phyloP scores from a whole-genome alignment of 1,140 invertebrate genomes.

The Cydia splendana region DNA sequence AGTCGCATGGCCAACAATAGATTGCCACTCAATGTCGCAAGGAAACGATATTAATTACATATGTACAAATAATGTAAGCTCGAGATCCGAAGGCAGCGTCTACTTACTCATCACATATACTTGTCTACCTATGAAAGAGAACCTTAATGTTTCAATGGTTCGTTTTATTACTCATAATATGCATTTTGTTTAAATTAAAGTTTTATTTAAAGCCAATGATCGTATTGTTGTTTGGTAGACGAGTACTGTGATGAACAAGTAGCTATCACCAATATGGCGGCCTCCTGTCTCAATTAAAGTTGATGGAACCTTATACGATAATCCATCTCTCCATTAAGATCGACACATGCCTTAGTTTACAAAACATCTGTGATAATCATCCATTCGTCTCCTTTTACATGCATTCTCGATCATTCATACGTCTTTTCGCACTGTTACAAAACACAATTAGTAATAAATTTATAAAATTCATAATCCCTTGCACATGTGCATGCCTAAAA shows the following conservation, averaged over 20 bases:
- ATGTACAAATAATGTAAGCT: slow-evolving; percentile 72
- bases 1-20: slow-evolving; percentile 30
- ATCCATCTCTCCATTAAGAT: slow-evolving; percentile 63
- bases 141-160: neutral
- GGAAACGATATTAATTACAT: slow-evolving; percentile 73
- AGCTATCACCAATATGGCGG: slow-evolving; percentile 73
- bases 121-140: neutral
- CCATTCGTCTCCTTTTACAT: slow-evolving; percentile 52
- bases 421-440: slow-evolving; percentile 56
- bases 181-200: neutral
- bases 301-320: slow-evolving; percentile 69
- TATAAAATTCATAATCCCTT: slow-evolving; percentile 79
- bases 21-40: slow-evolving; percentile 37
- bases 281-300: slow-evolving; percentile 65
- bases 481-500: slow-evolving; percentile 78
- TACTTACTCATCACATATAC: slow-evolving; percentile 67
- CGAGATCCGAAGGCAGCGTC: slow-evolving; percentile 61
- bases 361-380: slow-evolving; percentile 69
- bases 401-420: slow-evolving; percentile 60
- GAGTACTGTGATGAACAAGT: slow-evolving; percentile 59
- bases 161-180: slow-evolving; percentile 11
- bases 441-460: slow-evolving; percentile 69
- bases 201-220: neutral
- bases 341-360: slow-evolving; percentile 70
- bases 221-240: neutral